Base-by-base conservation (phyloP, 1,140 invertebrate species). In the Triops cancriformis region DNA sequence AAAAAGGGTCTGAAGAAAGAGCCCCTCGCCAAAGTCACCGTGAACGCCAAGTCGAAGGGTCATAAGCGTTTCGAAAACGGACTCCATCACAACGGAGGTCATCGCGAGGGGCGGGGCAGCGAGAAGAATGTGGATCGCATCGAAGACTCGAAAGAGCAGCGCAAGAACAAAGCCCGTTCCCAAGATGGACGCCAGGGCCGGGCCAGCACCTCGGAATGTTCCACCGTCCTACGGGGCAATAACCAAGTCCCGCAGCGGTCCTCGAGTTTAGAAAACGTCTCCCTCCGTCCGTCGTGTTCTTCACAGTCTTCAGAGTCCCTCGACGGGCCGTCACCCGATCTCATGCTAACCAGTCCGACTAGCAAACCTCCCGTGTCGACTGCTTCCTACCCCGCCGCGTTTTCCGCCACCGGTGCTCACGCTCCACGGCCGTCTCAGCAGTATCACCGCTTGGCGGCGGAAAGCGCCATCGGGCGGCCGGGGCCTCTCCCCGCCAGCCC, bases 11-110 rank as follows among this genome's bases (percentile, higher is more conserved):
- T 73, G 51, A 31, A n/a, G 45, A 77, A 73, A 42, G 72, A 72
- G 14, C 51, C 26, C 28, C 72, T 77, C 5, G 64, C 77, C 37
- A 73, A 78, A 78, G 26, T 78, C 14, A 73, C 37, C 26, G 26
- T 3, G 73, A 78, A 42, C 41, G 73, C 31, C 31, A 73, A 10
- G 73, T 41, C n/a, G 23, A 72, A 64, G 27, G 28, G n/a, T 41
- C 76, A 51, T 27, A 78, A 74, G 27, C 72, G 31, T 23, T 76
- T 12, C 7, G 42, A 26, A 37, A 45, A 41, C 73, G 37, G 72
- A 45, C 1, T 26, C 23, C 23, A 45, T 73, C 45, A n/a, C 42
- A 45, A 41, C 37, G 41, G n/a, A 41, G 26, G 27, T 11, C 73
- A 28, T 31, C 74, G 74, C 51, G 51, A 64, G 18, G 51, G 51